Conservation (phyloP, 2,113 vertebrate species). For the Brachyhypopomus occidentalis region DNA sequence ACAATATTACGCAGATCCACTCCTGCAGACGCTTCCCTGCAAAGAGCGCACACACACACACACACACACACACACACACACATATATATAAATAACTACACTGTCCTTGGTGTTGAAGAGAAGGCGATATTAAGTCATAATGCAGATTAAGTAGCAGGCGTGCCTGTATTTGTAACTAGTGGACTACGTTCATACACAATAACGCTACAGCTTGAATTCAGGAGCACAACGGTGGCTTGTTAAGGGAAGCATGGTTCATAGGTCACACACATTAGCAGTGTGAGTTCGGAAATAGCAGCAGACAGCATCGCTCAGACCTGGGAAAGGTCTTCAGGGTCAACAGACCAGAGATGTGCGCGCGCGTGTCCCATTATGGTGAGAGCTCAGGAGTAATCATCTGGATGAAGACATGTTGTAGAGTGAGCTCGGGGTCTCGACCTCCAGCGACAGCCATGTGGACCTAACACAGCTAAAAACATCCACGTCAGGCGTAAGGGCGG, state of each 20-base stretch:
- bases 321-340: constrained; percentile 42
- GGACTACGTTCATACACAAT: no score
- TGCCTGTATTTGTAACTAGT: no score
- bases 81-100: not conserved
- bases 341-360: constrained; percentile 41
- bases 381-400: constrained; percentile 46
- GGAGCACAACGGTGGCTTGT: not conserved
- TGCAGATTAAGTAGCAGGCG: no score
- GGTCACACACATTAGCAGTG: constrained; percentile 13
- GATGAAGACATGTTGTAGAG: constrained; percentile 52
- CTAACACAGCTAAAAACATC: constrained; percentile 50
- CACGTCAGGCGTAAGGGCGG: constrained; percentile 42
- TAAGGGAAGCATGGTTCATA: constrained; percentile 6
- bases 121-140: no score
- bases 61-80: not conserved
- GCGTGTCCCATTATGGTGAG: constrained; percentile 39
- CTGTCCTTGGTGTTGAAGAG: not conserved
- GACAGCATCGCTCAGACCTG: constrained; percentile 34
- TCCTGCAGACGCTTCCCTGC: constrained; percentile 70
- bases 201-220: not conserved
- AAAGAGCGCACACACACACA: not conserved
- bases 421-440: constrained; percentile 49
- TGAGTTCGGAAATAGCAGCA: constrained; percentile 21
- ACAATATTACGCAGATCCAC: constrained; percentile 70
- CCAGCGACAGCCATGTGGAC: constrained; percentile 19